These are phyloP conservation scores for Rotaria magnacalcarata DNA, from an alignment of 2,888 invertebrate species.

Conservation along the genomic window DNA sequence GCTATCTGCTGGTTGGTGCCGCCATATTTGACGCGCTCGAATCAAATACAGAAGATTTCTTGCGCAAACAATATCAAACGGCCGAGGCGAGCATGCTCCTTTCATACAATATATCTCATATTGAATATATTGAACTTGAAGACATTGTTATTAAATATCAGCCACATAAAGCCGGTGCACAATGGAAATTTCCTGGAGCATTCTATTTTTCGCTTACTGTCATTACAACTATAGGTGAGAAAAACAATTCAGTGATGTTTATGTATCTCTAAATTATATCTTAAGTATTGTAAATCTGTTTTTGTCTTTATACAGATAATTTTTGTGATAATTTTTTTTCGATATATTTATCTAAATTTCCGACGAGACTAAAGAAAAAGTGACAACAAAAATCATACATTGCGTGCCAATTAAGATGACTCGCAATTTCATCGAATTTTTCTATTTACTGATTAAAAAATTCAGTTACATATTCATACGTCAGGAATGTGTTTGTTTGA, in stretches of 20 bases:
- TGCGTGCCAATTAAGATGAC: constrained; percentile 4
- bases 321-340: neutral
- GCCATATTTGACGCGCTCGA: constrained; percentile 97
- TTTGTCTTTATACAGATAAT: neutral
- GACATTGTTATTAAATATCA: constrained; percentile 91
- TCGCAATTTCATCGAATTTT: neutral
- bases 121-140: constrained; percentile 81
- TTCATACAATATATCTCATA: constrained; percentile 85
- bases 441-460: neutral
- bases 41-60: constrained; percentile 41
- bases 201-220: constrained; percentile 98
- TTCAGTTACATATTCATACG: neutral
- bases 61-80: constrained; percentile 31
- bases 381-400: neutral
- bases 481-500: neutral
- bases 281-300: neutral
- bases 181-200: constrained; percentile 99
- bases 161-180: constrained; percentile 93
- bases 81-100: constrained; percentile 47
- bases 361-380: neutral
- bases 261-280: neutral
- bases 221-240: constrained; percentile 86
- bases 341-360: neutral
- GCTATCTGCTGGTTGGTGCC: constrained; percentile 88
- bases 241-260: neutral